Percentiles rank a stretch among this genome's conserved stretches.
Evolutionary conservation across 2,888 invertebrate species (phyloP).

Genomic region (Drosophila melanocephala): DNA sequence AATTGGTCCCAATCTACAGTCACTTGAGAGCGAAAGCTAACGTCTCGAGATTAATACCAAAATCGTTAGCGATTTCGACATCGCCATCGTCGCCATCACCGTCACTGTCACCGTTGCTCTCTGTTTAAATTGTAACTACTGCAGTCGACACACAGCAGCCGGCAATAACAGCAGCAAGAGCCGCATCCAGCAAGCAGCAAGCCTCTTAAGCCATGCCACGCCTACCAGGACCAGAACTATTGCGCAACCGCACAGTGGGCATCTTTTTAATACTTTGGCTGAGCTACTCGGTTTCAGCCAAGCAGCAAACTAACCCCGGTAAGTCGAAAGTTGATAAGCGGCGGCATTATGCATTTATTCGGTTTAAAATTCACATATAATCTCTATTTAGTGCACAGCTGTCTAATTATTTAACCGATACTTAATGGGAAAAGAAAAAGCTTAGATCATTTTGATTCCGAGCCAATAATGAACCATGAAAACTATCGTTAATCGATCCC

Average conservation of each 20-base stretch:
- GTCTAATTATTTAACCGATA: neutral
- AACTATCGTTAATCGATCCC: neutral
- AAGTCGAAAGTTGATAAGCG: neutral
- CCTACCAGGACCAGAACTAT: constrained; percentile 1
- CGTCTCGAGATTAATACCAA: constrained; percentile 10
- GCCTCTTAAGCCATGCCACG: constrained; percentile 12
- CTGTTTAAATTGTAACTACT: constrained; percentile 9
- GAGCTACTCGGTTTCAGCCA: neutral
- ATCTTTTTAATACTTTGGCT: neutral
- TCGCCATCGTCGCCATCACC: constrained; percentile 1
- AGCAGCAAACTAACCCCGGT: neutral
- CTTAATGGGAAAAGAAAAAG: neutral
- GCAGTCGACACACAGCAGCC: constrained; percentile 28
- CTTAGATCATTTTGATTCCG: neutral
- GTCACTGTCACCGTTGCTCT: neutral
- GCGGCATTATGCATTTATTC: neutral
- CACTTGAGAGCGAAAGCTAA: constrained; percentile 58
- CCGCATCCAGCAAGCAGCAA: constrained; percentile 14
- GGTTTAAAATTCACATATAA: neutral
- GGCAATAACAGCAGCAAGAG: constrained; percentile 43
- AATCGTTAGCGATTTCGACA: constrained; percentile 19
- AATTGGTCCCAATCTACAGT: constrained; percentile 52
- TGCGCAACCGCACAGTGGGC: constrained; percentile 4
- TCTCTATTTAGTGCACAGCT: neutral
- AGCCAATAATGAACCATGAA: neutral